A percentile compares a stretch with the other conserved stretches of the same genome.
Evolutionary conservation across 2,888 invertebrate species (phyloP).

Genomic region (Ophioninae sp.): DNA sequence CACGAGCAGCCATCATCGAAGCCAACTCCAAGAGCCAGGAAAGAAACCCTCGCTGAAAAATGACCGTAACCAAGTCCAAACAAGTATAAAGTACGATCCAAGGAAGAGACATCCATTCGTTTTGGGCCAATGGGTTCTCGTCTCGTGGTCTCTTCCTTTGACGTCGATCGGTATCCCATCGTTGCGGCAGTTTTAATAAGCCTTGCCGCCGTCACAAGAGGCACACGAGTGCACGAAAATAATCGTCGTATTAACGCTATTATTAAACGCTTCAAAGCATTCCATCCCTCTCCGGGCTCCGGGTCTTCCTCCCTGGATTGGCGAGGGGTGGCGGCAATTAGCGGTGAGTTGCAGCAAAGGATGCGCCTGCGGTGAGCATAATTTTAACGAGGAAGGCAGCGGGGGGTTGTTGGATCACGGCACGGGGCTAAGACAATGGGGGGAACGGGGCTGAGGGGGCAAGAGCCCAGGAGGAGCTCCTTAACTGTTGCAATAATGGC

Average conservation of each 20-base stretch:
- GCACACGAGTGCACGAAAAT: conserved; percentile 57
- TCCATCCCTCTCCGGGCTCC: conserved; percentile 15
- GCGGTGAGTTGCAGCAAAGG: conserved; percentile 63
- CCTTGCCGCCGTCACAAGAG: conserved; percentile 11
- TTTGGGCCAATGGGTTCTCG: background rate
- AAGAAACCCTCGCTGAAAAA: background rate
- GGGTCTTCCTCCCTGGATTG: background rate
- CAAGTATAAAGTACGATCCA: background rate
- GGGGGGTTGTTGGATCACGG: background rate
- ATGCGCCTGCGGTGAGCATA: conserved; percentile 64
- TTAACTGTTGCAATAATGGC: conserved; percentile 66
- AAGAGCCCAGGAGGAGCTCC: conserved; percentile 55
- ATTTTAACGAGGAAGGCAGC: conserved; percentile 65
- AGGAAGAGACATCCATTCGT: background rate
- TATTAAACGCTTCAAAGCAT: conserved; percentile 68
- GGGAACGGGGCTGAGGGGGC: conserved; percentile 20
- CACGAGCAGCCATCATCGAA: background rate
- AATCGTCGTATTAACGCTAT: conserved; percentile 66
- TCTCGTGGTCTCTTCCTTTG: background rate
- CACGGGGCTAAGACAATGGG: conserved; percentile 13
- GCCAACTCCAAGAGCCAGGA: background rate
- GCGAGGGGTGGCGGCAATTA: conserved; percentile 61
- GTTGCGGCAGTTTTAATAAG: conserved; percentile 20
- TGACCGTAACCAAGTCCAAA: background rate
- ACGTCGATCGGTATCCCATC: conserved; percentile 21